Conservation (phyloP, 2,113 vertebrate genomes). For the Oreochromis spilurus region DNA sequence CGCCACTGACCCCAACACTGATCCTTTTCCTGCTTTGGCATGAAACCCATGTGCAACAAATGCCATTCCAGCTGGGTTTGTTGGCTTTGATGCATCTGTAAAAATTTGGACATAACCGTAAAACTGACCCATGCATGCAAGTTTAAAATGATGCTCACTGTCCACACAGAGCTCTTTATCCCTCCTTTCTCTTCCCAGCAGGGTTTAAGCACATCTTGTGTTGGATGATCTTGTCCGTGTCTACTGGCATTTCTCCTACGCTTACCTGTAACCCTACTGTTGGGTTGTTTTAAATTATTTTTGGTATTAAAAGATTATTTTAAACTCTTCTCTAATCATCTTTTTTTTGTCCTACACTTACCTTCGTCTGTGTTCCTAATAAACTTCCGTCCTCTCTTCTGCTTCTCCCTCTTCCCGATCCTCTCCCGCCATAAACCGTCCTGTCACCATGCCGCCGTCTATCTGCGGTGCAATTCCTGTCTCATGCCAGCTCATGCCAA, state of each 20-base stretch:
- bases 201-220: not conserved
- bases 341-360: not conserved
- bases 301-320: not conserved
- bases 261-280: not conserved
- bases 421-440: not conserved
- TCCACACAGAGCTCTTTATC: not conserved
- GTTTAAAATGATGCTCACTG: not conserved
- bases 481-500: not conserved
- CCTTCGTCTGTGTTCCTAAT: not conserved
- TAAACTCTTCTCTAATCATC: not conserved
- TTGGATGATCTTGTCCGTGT: not conserved
- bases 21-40: not conserved
- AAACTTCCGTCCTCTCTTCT: rapidly evolving
- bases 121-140: not conserved
- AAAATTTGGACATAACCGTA: not conserved
- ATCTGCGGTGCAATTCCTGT: not conserved
- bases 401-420: not conserved
- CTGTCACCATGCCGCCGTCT: not conserved
- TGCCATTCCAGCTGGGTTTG: rapidly evolving
- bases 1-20: rapidly evolving
- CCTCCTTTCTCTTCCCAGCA: not conserved
- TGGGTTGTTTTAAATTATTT: not conserved
- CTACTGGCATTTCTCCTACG: not conserved
- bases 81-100: not conserved
- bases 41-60: not conserved